These are phyloP conservation scores for Stenoptilia bipunctidactyla DNA, from an alignment of 2,888 invertebrate species.

Conservation along the genomic window DNA sequence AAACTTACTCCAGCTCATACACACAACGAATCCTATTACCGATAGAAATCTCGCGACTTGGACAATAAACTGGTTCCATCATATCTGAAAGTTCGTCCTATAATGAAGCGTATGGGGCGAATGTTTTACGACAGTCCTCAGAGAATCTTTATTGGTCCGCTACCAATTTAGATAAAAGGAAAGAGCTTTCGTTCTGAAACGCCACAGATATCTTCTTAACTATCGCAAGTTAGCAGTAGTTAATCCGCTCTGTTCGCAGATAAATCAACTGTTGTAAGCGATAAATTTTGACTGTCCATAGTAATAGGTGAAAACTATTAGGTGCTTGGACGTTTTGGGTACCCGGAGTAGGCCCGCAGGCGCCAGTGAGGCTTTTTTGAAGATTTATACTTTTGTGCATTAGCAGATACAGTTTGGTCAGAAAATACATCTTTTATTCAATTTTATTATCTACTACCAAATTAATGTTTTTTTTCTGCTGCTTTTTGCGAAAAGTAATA, in stretches of 20 bases:
- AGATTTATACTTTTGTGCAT: not conserved
- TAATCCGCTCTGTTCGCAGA: conserved; percentile 59
- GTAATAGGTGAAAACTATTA: conserved; percentile 72
- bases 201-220: conserved; percentile 69
- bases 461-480: too few relatives aligned
- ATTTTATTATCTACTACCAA: too few relatives aligned
- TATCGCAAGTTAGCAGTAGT: conserved; percentile 71
- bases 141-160: conserved; percentile 69
- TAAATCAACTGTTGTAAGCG: conserved; percentile 66
- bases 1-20: not conserved
- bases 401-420: not conserved
- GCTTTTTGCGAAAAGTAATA: too few relatives aligned
- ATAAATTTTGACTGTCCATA: conserved; percentile 58
- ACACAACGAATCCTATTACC: conserved; percentile 48
- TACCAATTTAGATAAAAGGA: conserved; percentile 72
- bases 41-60: conserved; percentile 68
- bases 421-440: too few relatives aligned
- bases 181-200: conserved; percentile 66
- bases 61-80: conserved; percentile 70
- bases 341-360: conserved; percentile 22
- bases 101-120: conserved; percentile 68
- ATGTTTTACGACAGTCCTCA: conserved; percentile 69
- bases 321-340: conserved; percentile 49
- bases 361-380: conserved; percentile 14
- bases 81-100: conserved; percentile 70